Conservation (phyloP, 1,140 invertebrate genomes). For the Bombus ignitus region DNA sequence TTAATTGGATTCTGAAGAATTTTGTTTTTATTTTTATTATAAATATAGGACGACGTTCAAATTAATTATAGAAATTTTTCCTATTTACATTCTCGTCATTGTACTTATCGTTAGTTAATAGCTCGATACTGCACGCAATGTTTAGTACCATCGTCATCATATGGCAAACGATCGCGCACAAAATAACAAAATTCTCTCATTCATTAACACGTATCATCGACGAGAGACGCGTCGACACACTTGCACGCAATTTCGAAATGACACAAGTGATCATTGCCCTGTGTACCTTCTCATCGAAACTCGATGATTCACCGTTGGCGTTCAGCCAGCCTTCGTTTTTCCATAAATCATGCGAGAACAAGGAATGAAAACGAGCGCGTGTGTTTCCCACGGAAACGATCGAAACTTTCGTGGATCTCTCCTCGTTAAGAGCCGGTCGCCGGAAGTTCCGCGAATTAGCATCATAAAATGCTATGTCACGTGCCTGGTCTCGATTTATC, state of each 20-base stretch:
- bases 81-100: neutral
- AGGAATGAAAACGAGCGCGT: neutral
- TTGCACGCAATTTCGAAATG: conserved; percentile 26
- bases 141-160: conserved; percentile 16
- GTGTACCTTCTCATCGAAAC: neutral
- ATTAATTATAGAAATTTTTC: neutral
- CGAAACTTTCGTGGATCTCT: conserved; percentile 8
- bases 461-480: neutral
- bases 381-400: neutral
- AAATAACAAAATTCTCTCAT: conserved; percentile 34
- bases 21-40: too few relatives aligned
- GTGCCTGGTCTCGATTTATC: neutral
- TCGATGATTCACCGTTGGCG: conserved; percentile 6
- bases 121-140: conserved; percentile 33
- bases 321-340: conserved; percentile 8
- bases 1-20: too few relatives aligned
- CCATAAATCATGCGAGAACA: neutral
- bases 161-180: neutral
- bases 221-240: neutral
- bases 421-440: neutral
- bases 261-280: conserved; percentile 10
- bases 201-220: conserved; percentile 29
- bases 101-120: neutral
- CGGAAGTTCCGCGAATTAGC: conserved; percentile 28
- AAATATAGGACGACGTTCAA: neutral